Base-by-base conservation (phyloP, 1,140 invertebrate species). In the Drosophila santomea region DNA sequence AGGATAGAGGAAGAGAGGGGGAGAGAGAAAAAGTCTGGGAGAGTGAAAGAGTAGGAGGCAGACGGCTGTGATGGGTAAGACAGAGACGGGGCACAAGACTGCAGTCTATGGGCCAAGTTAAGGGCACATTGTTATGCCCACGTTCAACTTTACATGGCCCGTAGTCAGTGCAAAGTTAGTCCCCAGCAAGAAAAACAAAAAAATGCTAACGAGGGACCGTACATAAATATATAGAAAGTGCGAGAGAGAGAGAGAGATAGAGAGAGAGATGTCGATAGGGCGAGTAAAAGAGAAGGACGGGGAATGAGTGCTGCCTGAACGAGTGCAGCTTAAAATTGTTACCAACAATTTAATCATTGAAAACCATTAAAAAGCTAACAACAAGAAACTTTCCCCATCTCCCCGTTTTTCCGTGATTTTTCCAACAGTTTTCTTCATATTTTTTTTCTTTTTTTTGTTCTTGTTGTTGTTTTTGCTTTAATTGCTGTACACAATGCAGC, bases 321-420 rank as follows among this genome's bases (percentile, higher is more conserved):
- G 28, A 38, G 38, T 59, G 59, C 56, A 67, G 77, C 71, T 71
- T 72, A 74, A 69, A 63, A 76, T 58, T 73, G 67, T 63, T 64
- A 73, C 76, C 80, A 84, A 68, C 77, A 84, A 85, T 84, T 84
- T 80, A 80, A 84, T 84, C 80, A 83, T 79, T 83, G 78, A 75
- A 83, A 72, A 68, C 74, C 73, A 77, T 77, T 77, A 77, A 77
- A 77, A 77, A 67, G 41, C 52, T 68, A 76, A 66, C 55, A 76
- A 75, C 63, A 77, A 51, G 63, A 60, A 59, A 59, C 43, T 73
- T 58, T 73, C 36, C 48, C 58, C 58, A 39, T n/a, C 45, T 38
- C 20, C 36, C 15, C 41, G 23, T 11, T 17, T 43, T 72, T 74
- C 15, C 4, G 14, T 1, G n/a, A 39, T 64, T 43, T 58, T 64